Evolutionary conservation across 2,888 invertebrate species (phyloP).

Genomic region (Eupsilia transversa): DNA sequence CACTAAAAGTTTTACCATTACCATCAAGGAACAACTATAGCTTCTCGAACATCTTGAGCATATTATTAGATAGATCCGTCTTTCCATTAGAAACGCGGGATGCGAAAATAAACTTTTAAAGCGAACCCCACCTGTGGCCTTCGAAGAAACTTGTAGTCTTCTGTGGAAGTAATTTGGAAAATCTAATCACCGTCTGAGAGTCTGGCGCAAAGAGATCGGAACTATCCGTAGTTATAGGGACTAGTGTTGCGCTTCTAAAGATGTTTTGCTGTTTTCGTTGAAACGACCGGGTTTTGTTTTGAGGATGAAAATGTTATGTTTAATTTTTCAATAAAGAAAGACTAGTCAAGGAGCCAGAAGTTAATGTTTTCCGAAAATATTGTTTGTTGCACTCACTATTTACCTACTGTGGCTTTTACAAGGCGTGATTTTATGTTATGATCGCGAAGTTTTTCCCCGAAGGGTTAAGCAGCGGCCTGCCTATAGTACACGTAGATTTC

Average conservation of each 20-base stretch:
- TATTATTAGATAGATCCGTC: slow-evolving; percentile 48
- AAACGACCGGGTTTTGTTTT: neutral
- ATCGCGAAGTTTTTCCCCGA: too few relatives aligned
- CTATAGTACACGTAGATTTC: neutral
- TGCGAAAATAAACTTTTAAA: slow-evolving; percentile 64
- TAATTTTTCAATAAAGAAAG: neutral
- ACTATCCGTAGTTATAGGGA: slow-evolving; percentile 22
- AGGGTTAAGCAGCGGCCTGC: too few relatives aligned
- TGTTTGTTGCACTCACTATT: neutral
- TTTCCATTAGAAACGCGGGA: slow-evolving; percentile 50
- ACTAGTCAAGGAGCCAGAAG: neutral
- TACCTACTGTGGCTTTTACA: neutral
- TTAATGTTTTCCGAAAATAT: neutral
- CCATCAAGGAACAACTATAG: slow-evolving; percentile 10
- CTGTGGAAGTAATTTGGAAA: slow-evolving; percentile 70
- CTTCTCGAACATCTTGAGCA: slow-evolving; percentile 43
- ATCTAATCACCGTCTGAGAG: slow-evolving; percentile 75
- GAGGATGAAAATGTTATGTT: neutral
- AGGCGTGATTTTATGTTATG: too few relatives aligned
- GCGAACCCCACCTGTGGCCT: slow-evolving; percentile 67
- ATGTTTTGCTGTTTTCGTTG: slow-evolving; percentile 27
- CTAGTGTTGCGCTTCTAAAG: slow-evolving; percentile 18
- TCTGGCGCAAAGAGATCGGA: slow-evolving; percentile 50
- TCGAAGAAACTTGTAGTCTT: slow-evolving; percentile 70
- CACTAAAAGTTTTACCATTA: slow-evolving; percentile 38